These are phyloP conservation scores for Galago senegalensis DNA, from an alignment of 2,797 vertebrate species.

Conservation along the genomic window DNA sequence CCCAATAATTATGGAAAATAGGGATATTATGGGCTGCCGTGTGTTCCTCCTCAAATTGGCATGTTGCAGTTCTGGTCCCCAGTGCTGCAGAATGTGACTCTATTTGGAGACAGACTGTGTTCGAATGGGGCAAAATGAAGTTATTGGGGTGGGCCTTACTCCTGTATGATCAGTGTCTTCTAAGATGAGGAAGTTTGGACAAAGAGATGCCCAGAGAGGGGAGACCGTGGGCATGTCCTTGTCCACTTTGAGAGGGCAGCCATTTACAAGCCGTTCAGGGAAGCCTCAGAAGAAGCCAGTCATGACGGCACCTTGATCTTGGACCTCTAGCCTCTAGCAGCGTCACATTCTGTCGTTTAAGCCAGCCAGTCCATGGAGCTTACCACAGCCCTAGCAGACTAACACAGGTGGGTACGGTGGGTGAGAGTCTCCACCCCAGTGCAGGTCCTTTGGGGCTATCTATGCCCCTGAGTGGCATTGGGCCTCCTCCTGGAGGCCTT, in stretches of 20 bases:
- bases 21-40: background rate
- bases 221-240: background rate
- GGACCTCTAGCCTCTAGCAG: background rate
- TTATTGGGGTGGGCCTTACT: background rate
- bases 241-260: background rate
- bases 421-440: background rate
- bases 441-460: background rate
- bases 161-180: background rate
- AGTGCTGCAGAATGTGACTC: background rate
- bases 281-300: background rate
- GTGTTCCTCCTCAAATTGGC: background rate
- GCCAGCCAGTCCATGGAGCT: background rate
- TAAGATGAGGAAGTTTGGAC: background rate
- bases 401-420: background rate
- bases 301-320: background rate
- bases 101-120: background rate
- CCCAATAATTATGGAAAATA: background rate
- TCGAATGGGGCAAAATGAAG: background rate
- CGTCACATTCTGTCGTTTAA: background rate
- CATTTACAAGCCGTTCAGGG: background rate
- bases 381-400: background rate
- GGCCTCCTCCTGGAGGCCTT: background rate
- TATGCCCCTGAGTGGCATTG: background rate
- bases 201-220: background rate
- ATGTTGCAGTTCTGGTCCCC: background rate